Conservation (phyloP, 2,888 invertebrate species). For the Cristatella mucedo region DNA sequence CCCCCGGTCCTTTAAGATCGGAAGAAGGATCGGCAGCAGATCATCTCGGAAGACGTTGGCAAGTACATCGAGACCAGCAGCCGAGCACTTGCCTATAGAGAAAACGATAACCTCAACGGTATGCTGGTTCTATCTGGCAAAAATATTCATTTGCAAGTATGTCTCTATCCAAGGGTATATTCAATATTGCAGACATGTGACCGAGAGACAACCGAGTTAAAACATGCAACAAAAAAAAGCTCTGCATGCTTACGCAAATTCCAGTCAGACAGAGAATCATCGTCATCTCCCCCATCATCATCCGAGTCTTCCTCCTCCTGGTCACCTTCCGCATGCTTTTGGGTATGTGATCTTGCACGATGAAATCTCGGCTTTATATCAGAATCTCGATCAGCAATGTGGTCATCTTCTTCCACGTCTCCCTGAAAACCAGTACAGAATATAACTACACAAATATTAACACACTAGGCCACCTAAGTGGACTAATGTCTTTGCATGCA, state of each 20-base stretch:
- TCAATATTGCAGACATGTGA: not conserved
- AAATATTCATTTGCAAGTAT: too few relatives aligned
- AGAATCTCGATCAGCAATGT: slow-evolving; percentile 78
- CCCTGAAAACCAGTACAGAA: too few relatives aligned
- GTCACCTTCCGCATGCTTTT: slow-evolving; percentile 41
- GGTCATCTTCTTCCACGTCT: slow-evolving; percentile 90
- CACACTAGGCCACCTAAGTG: too few relatives aligned
- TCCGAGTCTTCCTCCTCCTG: slow-evolving; percentile 32
- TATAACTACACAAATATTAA: too few relatives aligned
- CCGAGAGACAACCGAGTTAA: not conserved
- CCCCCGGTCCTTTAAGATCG: slow-evolving; percentile 88
- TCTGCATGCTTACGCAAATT: slow-evolving; percentile 51
- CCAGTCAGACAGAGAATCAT: slow-evolving; percentile 86
- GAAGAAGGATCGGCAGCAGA: slow-evolving; percentile 76
- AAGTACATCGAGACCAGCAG: slow-evolving; percentile 87
- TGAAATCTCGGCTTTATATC: slow-evolving; percentile 94
- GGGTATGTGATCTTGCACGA: slow-evolving; percentile 69
- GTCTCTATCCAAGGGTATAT: not conserved
- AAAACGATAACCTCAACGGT: not conserved
- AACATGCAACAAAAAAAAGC: not conserved
- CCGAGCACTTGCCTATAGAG: slow-evolving; percentile 71
- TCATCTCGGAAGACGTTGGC: slow-evolving; percentile 94
- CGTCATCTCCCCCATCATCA: slow-evolving; percentile 58
- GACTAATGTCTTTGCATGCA: too few relatives aligned
- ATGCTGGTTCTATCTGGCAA: too few relatives aligned